These are phyloP conservation scores for Acipenser oxyrinchus DNA, from an alignment of 2,797 vertebrate species.

Conservation along the genomic window DNA sequence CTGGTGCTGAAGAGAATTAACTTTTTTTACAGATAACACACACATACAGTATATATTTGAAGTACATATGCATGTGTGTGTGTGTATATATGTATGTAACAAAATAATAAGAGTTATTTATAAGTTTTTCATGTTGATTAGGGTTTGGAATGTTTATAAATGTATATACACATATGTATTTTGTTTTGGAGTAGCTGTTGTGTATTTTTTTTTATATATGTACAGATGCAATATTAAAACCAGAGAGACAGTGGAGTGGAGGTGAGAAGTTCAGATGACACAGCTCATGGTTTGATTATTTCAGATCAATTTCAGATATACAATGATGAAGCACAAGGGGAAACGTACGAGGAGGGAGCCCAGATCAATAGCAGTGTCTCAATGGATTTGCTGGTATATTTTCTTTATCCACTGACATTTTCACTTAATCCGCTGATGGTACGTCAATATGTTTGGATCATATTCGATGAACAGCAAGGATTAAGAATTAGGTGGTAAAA, in stretches of 20 bases:
- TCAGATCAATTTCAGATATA: constrained; percentile 31
- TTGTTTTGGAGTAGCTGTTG: no score
- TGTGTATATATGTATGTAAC: no score
- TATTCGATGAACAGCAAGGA: constrained; percentile 29
- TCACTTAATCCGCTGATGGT: constrained; percentile 28
- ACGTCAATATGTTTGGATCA: constrained; percentile 23
- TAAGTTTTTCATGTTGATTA: no score
- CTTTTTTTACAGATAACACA: no score
- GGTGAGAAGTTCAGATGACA: constrained; percentile 26
- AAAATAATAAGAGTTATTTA: no score
- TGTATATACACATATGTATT: no score
- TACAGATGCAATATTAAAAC: no score
- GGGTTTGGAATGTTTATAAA: no score
- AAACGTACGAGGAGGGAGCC: constrained; percentile 5
- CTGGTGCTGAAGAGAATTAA: no score
- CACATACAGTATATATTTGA: no score
- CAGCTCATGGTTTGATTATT: constrained; percentile 22
- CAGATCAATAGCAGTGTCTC: constrained; percentile 27
- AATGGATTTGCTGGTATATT: constrained; percentile 31
- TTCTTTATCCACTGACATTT: constrained; percentile 30
- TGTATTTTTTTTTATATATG: no score
- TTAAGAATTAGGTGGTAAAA: constrained; percentile 25
- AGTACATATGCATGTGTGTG: no score
- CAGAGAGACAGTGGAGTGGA: neutral
- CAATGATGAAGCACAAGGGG: constrained; percentile 24